Conservation (phyloP, 2,797 vertebrate genomes). For the Falco novaeseelandiae region DNA sequence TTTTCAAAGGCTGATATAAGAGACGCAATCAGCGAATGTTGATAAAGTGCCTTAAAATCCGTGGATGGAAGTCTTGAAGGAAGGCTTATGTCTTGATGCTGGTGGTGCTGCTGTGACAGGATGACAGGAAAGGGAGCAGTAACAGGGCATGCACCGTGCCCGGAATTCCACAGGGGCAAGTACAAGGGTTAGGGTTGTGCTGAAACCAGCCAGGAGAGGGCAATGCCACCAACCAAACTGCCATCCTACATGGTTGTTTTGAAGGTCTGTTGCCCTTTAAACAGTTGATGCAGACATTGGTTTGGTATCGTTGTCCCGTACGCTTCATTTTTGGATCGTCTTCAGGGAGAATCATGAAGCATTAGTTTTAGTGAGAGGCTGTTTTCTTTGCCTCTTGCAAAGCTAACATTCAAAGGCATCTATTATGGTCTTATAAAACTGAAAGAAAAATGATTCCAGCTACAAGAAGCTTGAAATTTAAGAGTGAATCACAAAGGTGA, state of each 20-base stretch:
- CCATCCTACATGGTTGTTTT: neutral
- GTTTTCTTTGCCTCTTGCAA: neutral
- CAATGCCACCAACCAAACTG: neutral
- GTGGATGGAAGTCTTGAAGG: neutral
- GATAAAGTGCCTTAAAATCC: neutral
- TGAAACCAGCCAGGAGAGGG: conserved; percentile 46
- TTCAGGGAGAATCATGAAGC: neutral
- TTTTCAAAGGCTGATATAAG: neutral
- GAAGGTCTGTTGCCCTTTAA: neutral
- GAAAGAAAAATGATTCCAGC: neutral
- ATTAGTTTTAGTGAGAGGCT: neutral
- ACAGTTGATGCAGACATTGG: neutral
- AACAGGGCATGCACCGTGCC: neutral
- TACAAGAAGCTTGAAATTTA: neutral
- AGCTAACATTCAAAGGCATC: neutral
- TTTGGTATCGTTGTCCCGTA: accelerated
- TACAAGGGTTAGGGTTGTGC: neutral
- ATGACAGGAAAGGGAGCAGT: neutral
- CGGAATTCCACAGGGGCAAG: neutral
- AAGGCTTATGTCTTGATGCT: neutral
- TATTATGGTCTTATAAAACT: neutral
- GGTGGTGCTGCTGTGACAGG: neutral
- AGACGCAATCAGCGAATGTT: neutral
- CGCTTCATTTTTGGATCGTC: neutral
- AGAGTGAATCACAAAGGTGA: neutral